Base-by-base conservation (phyloP, 1,140 invertebrate species). In the Neomicropteryx cornuta region DNA sequence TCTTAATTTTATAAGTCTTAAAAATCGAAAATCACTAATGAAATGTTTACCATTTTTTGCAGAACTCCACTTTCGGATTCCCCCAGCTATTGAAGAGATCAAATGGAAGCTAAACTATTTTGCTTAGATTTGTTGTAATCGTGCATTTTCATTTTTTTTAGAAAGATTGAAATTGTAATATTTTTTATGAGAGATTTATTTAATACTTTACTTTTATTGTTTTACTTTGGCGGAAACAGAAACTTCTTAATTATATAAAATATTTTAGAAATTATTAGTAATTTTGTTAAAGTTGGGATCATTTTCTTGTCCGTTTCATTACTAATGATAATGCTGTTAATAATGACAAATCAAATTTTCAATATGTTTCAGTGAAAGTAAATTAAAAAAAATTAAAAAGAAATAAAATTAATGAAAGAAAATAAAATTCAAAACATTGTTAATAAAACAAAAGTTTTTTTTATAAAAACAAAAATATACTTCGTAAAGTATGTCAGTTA, bases 61-160 rank as follows among this genome's bases (percentile, higher is more conserved):
- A 68, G 65, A 61, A 38, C 55, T 60, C 31, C 59, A 66, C 37
- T 42, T 66, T 23, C 52, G 62, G 45, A 63, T 66, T 51, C 53
- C 62, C 16, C 65, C 65, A 29, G 46, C 62, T 5, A 51, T 66
- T 32, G 50, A 56, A 49, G 61, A 65, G 18, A 23, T 63, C 4
- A 55, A 50, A 13, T 68, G 65, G 65, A 66, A 60, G 48, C 43
- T 65, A 5, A 57, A 65, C 27, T 20, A 28, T 24, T 13, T 24
- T 6, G 6, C 23, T 8, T 24, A 24, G 13, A n/a, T n/a, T n/a
- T n/a, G n/a, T 33, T 46, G 34, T 46, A 39, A 41, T 32, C 11
- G 18, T 28, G 14, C 18, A 5, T 21, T 35, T 10, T 18, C 17
- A 21, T 35, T 21, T 16, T 19, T 10, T 19, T 35, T 5, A 35